phyloP scores from a whole-genome alignment of 2,797 vertebrate species.

The Sus cebifrons region DNA sequence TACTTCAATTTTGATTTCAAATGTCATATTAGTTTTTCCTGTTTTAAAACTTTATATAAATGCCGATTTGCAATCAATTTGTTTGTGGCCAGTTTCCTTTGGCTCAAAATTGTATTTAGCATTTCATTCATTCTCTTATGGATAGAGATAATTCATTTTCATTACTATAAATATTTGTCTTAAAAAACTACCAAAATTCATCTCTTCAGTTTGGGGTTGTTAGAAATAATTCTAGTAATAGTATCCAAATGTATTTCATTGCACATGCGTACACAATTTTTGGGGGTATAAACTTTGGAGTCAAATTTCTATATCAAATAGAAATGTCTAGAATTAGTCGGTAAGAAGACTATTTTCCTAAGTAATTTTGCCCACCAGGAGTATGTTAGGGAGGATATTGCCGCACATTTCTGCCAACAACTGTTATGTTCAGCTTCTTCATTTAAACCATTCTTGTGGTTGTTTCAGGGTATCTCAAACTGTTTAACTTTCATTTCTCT shows the following conservation, averaged over 20 bases:
- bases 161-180: background rate
- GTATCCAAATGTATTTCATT: conserved; percentile 5
- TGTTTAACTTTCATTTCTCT: conserved; percentile 27
- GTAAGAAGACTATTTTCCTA: background rate
- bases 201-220: background rate
- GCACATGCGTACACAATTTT: background rate
- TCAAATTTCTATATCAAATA: background rate
- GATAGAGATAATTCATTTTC: background rate
- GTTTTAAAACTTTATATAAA: background rate
- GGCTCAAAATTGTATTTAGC: background rate
- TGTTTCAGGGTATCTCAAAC: background rate
- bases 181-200: background rate
- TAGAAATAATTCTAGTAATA: background rate
- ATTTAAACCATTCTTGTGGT: background rate
- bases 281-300: background rate
- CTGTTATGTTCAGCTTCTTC: background rate
- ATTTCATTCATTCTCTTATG: background rate
- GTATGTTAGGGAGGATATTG: background rate
- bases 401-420: background rate
- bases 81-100: background rate
- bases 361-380: background rate
- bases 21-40: background rate
- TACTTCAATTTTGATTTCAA: background rate
- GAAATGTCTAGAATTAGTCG: background rate
- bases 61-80: background rate